Evolutionary conservation across 2,888 invertebrate genomes (phyloP), one percentile per base, ranked within the genome.

Genomic region (Acanthopleura granulata): DNA sequence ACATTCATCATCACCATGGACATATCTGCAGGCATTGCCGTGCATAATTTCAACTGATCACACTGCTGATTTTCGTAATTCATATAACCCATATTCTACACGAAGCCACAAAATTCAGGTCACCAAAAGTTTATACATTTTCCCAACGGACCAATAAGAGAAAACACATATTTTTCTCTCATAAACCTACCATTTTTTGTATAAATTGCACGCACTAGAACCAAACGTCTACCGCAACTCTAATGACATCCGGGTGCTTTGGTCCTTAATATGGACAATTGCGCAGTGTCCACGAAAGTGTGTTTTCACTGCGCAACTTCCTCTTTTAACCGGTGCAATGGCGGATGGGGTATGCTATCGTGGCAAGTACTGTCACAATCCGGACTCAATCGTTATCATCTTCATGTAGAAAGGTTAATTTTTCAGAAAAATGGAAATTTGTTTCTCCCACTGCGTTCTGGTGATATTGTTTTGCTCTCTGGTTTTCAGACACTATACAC

Each of bases 401-500:
- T 4, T 30, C 9, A 15, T 69, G 1, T 25, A 25, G 16, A 16
- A 30, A 25, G 69, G 18, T 29, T 51, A 4, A 11, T 72, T 51
- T 30, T n/a, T 49, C 29, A 29, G 49, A 18, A n/a, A 49, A 72
- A 29, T 4, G 22, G 22, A n/a, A n/a, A 18, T 22, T 57, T 57
- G 57, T 57, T 57, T 57, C 18, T 57, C 22, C 1, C 27, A 12
- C 1, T 18, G 6, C 1, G 3, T 57, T 27, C 16, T 22, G 16
- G 6, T 18, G 25, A 72, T 3, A 15, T 57, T 73, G 12, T 49
- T 72, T 22, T 61, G 61, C 16, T 62, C 22, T 79, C 77, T 74
- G 73, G 62, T 73, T 85, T 86, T 62, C 93, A 97, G 97, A 98
- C 97, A 92, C 94, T 99, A 90, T 99, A 97, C 93, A 98, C 98